Conservation (phyloP, 2,113 vertebrate species). For the Pangasianodon hypophthalmus region DNA sequence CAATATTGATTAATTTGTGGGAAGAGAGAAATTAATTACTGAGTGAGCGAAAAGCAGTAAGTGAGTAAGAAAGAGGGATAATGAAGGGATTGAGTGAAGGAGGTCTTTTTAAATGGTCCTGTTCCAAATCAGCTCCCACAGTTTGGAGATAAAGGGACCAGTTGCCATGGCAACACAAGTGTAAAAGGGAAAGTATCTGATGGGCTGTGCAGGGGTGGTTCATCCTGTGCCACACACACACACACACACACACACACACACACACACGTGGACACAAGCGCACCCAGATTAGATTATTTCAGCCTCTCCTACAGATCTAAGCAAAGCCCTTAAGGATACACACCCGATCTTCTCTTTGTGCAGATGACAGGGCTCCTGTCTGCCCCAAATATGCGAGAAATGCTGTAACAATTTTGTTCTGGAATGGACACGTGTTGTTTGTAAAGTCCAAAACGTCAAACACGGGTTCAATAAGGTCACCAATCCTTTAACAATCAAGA, state of each 20-base stretch:
- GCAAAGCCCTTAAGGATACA: constrained; percentile 63
- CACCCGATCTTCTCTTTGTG: constrained; percentile 54
- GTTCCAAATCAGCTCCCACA: constrained; percentile 70
- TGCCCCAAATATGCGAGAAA: constrained; percentile 64
- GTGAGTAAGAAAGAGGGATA: not conserved
- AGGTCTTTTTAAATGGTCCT: constrained; percentile 68
- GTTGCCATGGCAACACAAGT: constrained; percentile 84
- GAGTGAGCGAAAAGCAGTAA: not conserved
- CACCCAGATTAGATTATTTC: constrained; percentile 72
- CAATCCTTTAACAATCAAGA: constrained; percentile 75
- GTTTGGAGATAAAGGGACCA: constrained; percentile 81
- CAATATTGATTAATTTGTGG: not conserved
- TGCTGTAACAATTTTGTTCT: constrained; percentile 61
- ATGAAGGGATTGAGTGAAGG: constrained; percentile 23
- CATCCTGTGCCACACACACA: constrained; percentile 52
- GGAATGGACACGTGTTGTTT: constrained; percentile 33
- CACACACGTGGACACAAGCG: constrained; percentile 55
- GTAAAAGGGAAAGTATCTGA: constrained; percentile 76
- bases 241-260: not conserved
- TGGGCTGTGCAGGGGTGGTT: constrained; percentile 66
- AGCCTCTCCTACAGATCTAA: constrained; percentile 65
- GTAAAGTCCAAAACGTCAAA: constrained; percentile 6
- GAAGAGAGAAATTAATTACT: not conserved
- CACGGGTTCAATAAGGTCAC: constrained; percentile 50
- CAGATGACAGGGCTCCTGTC: constrained; percentile 49